phyloP scores from a whole-genome alignment of 2,113 vertebrate genomes.

The Poeciliopsis turrubarensis region DNA sequence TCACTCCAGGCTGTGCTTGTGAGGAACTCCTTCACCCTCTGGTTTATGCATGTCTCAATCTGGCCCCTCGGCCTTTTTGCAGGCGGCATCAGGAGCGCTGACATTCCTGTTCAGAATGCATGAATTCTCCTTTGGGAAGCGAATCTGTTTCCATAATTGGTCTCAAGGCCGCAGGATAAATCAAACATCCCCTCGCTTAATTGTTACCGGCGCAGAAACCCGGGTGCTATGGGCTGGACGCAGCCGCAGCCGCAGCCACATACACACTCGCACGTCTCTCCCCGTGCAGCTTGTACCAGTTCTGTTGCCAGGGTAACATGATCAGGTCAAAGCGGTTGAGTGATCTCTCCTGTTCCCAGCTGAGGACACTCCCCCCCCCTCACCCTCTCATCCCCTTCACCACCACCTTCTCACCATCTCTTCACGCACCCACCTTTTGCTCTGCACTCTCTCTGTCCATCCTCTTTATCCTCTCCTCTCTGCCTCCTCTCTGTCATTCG shows the following conservation, averaged over 20 bases:
- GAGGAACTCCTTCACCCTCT: slow-evolving; percentile 34
- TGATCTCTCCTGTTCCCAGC: slow-evolving; percentile 54
- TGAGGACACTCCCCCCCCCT: not conserved
- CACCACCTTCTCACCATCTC: not conserved
- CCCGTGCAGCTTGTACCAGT: slow-evolving; percentile 57
- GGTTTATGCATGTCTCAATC: slow-evolving; percentile 48
- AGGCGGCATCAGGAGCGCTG: slow-evolving; percentile 48
- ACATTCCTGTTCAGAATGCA: slow-evolving; percentile 59
- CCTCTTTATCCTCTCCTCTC: slow-evolving; percentile 33
- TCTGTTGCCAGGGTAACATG: slow-evolving; percentile 74
- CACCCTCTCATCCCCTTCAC: not conserved
- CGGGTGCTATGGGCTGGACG: slow-evolving; percentile 61
- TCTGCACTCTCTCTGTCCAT: slow-evolving; percentile 25
- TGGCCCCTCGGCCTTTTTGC: slow-evolving; percentile 43
- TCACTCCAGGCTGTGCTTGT: slow-evolving; percentile 36
- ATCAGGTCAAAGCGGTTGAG: slow-evolving; percentile 68
- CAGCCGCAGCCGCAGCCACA: slow-evolving; percentile 37
- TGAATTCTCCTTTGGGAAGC: slow-evolving; percentile 56
- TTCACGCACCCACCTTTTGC: not conserved
- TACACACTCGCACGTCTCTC: slow-evolving; percentile 16
- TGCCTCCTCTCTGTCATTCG: slow-evolving; percentile 5
- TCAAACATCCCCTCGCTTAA: slow-evolving; percentile 43
- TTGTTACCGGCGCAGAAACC: slow-evolving; percentile 49
- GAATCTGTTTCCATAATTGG: slow-evolving; percentile 43
- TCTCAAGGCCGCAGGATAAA: slow-evolving; percentile 40